Evolutionary conservation across 2,888 invertebrate genomes (phyloP), one percentile per base, ranked within the genome.

Genomic region (Drosophila monieri): DNA sequence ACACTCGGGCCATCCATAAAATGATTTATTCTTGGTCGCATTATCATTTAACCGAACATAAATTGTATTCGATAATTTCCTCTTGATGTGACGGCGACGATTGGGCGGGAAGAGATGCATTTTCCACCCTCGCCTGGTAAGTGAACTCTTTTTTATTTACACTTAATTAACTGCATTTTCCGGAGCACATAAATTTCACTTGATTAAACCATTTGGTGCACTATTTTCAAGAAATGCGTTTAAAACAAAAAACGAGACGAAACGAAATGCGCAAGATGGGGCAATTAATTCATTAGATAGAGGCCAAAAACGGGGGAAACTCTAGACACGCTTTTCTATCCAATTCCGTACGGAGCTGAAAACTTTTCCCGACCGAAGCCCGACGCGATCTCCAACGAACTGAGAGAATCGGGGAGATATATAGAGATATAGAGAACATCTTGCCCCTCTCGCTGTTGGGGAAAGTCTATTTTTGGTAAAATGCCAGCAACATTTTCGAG

Each of bases 121-220:
- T 41, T 56, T 62, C 43, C 68, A 14, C 41, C 55, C 44, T 30
- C 69, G 21, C 27, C 14, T 44, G 49, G 54, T 30, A 27, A 46
- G 44, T 21, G 18, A 25, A 39, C 52, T 46, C 25, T 27, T 27
- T 55, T 58, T 75, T 72, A 84, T 84, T 85, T 80, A 78, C 85
- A 86, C 85, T 86, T 80, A 84, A 85, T 88, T 85, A 79, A 80
- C 86, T 88, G 79, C 75, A 74, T 74, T 78, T 78, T 61, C 54
- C 47, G 64, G 56, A 67, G 72, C 85, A 80, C 85, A 88, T 88
- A 88, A 88, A 88, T 88, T 88, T 76, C 88, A 83, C 80, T 88
- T 88, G 88, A 88, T 88, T 87, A 88, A 88, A 87, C 88, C 84
- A 83, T 88, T 87, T 73, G 78, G 77, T 47, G 83, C 86, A 83